Base-by-base conservation (phyloP, 2,797 vertebrate genomes). In the Nannoperca australis region DNA sequence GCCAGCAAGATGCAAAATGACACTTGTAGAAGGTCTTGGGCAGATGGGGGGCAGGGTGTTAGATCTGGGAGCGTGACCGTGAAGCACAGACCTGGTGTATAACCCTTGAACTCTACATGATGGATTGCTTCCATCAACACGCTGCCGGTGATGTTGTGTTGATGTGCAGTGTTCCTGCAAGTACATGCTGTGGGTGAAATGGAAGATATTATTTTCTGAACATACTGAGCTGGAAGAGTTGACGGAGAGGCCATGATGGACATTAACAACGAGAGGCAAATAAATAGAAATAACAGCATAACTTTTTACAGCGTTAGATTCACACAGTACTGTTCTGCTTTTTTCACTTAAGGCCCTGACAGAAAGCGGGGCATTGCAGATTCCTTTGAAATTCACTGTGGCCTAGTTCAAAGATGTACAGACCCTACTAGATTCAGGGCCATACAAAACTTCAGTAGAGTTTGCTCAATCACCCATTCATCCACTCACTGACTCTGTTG, bases 101-200 rank as follows among this genome's bases (percentile, higher is more conserved):
- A 86, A 93, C 89, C 91, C 85, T 89, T 94, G 94, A 92, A 92
- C 90, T 74, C 69, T 15, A 38, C 70, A 70, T 94, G 94, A 94
- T 92, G 90, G 92, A 94, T 93, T 63, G 72, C 76, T 82, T 85
- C 86, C 83, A 89, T 93, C 89, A 84, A 65, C 73, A 64, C 73
- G 73, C 84, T 73, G 63, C 67, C 40, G 64, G 42, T 75, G 65
- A 78, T 79, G 65, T 76, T 73, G 62, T 63, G 70, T 83, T 74
- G 68, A 81, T 82, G 85, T 84, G 82, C 78, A 89, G 64, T 76
- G 74, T 83, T 86, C 73, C 88, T 77, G 67, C 71, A 86, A 85
- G 77, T 51, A 77, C 75, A 55, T 53, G 70, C 82, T 60, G 70
- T 67, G 55, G 79, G 70, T 70, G 63, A 83, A 86, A 82, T 56